Evolutionary conservation across 1,140 invertebrate genomes (phyloP).

Genomic region (Drosophila lacertosa): DNA sequence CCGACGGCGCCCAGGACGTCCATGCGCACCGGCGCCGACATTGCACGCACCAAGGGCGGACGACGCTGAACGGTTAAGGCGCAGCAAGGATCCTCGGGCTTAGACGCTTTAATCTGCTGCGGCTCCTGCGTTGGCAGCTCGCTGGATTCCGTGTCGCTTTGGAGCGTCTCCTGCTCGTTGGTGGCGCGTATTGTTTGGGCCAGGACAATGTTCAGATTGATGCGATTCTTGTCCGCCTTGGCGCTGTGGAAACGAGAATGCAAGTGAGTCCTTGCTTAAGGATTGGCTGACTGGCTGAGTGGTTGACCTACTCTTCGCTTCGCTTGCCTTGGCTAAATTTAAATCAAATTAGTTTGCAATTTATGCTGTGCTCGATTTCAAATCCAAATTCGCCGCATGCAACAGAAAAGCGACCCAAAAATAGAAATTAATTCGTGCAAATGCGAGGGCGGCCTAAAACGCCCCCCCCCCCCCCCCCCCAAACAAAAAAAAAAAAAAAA

Average conservation of each 20-base stretch:
- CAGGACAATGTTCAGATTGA: conserved; percentile 79
- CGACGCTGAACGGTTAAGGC: conserved; percentile 72
- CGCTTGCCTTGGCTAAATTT: conserved; percentile 66
- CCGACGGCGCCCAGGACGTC: conserved; percentile 62
- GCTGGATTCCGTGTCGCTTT: conserved; percentile 50
- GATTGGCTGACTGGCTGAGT: conserved; percentile 1
- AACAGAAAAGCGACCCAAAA: conserved; percentile 55
- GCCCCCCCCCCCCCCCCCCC: not conserved
- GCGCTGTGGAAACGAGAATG: conserved; percentile 42
- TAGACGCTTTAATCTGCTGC: not conserved
- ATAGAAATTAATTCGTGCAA: conserved; percentile 76
- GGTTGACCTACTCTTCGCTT: conserved; percentile 49
- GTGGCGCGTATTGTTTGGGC: conserved; percentile 72
- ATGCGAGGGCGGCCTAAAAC: conserved; percentile 45
- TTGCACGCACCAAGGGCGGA: conserved; percentile 81
- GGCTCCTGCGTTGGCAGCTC: conserved; percentile 27
- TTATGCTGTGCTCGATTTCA: conserved; percentile 71
- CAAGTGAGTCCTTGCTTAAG: conserved; percentile 5
- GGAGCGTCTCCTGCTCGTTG: conserved; percentile 62
- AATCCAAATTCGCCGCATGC: conserved; percentile 48
- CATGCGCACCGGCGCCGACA: conserved; percentile 83
- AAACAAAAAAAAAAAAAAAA: too few species aligned
- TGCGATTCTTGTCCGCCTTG: conserved; percentile 76
- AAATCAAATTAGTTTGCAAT: conserved; percentile 81
- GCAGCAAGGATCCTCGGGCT: not conserved